Base-by-base conservation (phyloP, 2,888 invertebrate species). In the Aricia artaxerxes region DNA sequence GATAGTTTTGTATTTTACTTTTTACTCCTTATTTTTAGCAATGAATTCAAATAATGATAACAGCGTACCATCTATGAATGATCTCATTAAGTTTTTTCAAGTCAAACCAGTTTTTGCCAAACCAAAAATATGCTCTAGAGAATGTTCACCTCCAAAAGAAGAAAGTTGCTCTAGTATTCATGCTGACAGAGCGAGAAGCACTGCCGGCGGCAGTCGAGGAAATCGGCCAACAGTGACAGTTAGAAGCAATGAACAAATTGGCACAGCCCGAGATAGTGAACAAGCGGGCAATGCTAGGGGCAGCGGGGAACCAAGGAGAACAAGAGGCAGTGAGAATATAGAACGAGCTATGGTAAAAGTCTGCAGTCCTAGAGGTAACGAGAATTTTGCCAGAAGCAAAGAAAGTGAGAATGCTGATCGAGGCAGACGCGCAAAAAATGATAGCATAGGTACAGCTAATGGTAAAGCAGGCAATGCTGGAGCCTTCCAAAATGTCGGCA, bases 41-140 rank as follows among this genome's bases (percentile, higher is more conserved):
- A 78, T 78, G 78, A 61, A 78, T 75, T 61, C 73, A 73, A 78
- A 75, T 44, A 60, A 61, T 35, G 24, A 24, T 44, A n/a, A 38
- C 5, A 69, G 7, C n/a, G 82, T 86, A 73, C 87, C 88, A 61
- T 84, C 85, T 13, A 81, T 92, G 79, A 85, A 86, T 9, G 91
- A 90, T 85, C 84, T 93, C 80, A 84, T 92, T 61, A 90, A 87
- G 82, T 81, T 88, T 69, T 85, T 87, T 61, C 82, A 91, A 78
- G 90, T 92, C 83, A 88, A 91, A 81, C 88, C 88, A 9, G 85
- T 92, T 81, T 88, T 91, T 81, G 93, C 93, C 1, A 92, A 89
- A 83, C 86, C 85, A 24, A 86, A 85, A 84, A 84, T 88, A n/a
- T 83, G 83, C 72, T 85, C 88, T 0, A 84, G 81, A 78, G 75